phyloP scores from a whole-genome alignment of 2,797 vertebrate genomes.

The Siniperca undulata region DNA sequence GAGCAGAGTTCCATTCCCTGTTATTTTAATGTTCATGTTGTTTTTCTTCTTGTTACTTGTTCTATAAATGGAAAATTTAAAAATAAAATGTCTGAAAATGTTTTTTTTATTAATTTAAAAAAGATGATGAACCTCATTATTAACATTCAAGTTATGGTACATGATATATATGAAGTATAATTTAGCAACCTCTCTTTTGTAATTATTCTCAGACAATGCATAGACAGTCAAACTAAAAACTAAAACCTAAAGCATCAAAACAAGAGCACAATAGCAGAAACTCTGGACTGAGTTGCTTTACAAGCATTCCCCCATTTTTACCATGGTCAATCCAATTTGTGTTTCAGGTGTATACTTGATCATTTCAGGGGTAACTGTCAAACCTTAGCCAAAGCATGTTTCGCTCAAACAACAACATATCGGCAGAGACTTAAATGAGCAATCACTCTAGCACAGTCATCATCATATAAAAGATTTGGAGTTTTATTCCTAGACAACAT shows the following conservation, averaged over 20 bases:
- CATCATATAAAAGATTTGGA: slow-evolving; percentile 5
- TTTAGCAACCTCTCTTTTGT: slow-evolving; percentile 35
- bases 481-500: slow-evolving; percentile 12
- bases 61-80: slow-evolving; percentile 43
- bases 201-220: slow-evolving; percentile 30
- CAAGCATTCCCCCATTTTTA: background rate
- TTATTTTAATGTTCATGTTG: slow-evolving; percentile 61
- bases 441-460: background rate
- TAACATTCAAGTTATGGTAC: slow-evolving; percentile 61
- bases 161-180: slow-evolving; percentile 60
- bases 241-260: background rate
- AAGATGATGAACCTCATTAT: slow-evolving; percentile 57
- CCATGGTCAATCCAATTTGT: background rate
- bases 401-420: background rate
- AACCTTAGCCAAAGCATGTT: slow-evolving; percentile 5
- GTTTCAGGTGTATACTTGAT: slow-evolving; percentile 9
- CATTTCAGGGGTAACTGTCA: background rate
- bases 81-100: slow-evolving; percentile 65
- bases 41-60: slow-evolving; percentile 40
- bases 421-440: background rate
- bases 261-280: slow-evolving; percentile 8
- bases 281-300: background rate
- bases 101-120: slow-evolving; percentile 72
- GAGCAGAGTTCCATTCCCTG: slow-evolving; percentile 26
- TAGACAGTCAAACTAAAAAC: slow-evolving; percentile 26